Evolutionary conservation across 1,140 invertebrate genomes (phyloP).

Genomic region (Liolophura sinensis): DNA sequence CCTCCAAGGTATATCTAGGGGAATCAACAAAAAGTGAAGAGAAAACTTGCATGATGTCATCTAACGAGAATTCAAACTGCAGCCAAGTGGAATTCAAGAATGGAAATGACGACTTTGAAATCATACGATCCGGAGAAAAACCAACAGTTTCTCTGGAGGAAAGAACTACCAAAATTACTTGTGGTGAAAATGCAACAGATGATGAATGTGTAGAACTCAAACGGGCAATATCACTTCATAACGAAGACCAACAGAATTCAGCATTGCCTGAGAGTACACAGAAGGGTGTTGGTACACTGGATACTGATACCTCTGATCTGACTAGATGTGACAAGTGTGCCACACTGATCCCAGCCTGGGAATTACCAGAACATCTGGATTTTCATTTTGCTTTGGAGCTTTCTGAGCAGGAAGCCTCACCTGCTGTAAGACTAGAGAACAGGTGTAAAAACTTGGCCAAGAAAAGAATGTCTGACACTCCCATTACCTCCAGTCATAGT

Average conservation of each 20-base stretch:
- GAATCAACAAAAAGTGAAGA: too few species aligned
- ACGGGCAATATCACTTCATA: slow-evolving; percentile 4
- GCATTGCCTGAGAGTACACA: not conserved
- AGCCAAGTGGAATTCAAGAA: too few species aligned
- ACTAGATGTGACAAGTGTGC: slow-evolving; percentile 54
- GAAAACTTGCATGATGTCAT: too few species aligned
- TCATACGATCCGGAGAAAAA: not conserved
- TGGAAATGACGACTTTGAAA: too few species aligned
- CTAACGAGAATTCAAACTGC: too few species aligned
- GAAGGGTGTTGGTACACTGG: not conserved
- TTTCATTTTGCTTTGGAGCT: slow-evolving; percentile 58
- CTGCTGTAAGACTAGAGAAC: too few species aligned
- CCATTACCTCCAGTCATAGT: too few species aligned
- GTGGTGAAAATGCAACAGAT: slow-evolving; percentile 3
- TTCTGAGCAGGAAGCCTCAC: too few species aligned
- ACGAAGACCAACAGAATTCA: not conserved
- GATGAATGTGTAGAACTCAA: not conserved
- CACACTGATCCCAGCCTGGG: slow-evolving; percentile 47
- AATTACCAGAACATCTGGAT: slow-evolving; percentile 59
- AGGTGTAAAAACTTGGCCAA: too few species aligned
- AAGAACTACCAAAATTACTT: not conserved
- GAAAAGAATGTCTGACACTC: too few species aligned
- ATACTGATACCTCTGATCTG: slow-evolving; percentile 29
- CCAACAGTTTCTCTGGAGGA: not conserved
- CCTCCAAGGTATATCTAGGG: too few species aligned